phyloP scores from a whole-genome alignment of 1,140 invertebrate genomes.

The Drosophila subobscura region DNA sequence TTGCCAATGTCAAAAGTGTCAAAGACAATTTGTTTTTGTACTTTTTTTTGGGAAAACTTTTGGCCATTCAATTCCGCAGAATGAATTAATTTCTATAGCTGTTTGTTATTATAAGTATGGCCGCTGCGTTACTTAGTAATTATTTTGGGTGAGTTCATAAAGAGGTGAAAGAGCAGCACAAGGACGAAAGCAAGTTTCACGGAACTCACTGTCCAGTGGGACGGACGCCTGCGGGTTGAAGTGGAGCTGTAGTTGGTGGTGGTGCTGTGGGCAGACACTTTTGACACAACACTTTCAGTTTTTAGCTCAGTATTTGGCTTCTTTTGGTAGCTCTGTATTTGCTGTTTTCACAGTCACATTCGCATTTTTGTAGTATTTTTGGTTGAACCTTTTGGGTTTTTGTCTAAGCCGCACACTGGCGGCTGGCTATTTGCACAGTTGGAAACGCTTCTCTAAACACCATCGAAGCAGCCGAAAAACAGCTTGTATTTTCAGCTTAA shows the following conservation, averaged over 20 bases:
- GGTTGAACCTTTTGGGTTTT: constrained; percentile 33
- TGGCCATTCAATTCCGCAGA: constrained; percentile 48
- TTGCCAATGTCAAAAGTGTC: neutral
- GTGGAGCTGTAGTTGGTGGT: too few species aligned
- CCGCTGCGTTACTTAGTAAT: constrained; percentile 55
- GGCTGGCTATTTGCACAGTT: constrained; percentile 65
- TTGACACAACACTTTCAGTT: too few species aligned
- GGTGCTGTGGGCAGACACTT: too few species aligned
- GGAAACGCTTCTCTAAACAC: constrained; percentile 38
- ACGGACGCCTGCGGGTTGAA: neutral
- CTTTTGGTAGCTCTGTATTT: too few species aligned
- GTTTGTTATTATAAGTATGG: constrained; percentile 28
- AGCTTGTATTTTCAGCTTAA: constrained; percentile 62
- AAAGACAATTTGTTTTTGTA: neutral
- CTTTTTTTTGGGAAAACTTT: constrained; percentile 54
- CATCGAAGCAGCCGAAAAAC: constrained; percentile 28
- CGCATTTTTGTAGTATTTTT: constrained; percentile 40
- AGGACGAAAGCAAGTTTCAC: too few species aligned
- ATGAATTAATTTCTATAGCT: constrained; percentile 45
- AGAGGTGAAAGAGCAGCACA: constrained; percentile 20
- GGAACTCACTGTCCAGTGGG: neutral
- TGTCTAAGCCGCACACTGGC: constrained; percentile 53
- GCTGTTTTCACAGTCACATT: constrained; percentile 34
- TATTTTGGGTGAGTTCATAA: constrained; percentile 55
- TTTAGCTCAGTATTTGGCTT: too few species aligned